phyloP scores from a whole-genome alignment of 2,113 vertebrate species.

The Beaufortia kweichowensis region DNA sequence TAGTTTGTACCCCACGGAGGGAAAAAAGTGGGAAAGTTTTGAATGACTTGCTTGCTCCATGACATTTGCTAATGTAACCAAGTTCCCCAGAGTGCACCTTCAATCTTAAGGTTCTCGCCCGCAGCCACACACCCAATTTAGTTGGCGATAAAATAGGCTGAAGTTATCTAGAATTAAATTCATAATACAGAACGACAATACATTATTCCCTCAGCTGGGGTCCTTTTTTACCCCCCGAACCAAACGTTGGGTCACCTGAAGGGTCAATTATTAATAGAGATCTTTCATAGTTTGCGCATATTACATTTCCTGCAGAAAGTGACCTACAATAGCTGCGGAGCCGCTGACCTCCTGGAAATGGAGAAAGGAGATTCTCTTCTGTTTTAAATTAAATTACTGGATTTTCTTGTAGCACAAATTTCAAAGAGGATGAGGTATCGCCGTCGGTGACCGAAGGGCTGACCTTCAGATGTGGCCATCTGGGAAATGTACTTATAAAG shows the following conservation, averaged over 20 bases:
- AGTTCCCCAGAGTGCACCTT: slow-evolving; percentile 51
- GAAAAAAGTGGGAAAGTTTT: slow-evolving; percentile 33
- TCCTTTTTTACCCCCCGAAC: slow-evolving; percentile 20
- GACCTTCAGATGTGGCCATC: slow-evolving; percentile 44
- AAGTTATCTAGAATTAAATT: slow-evolving; percentile 58
- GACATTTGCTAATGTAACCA: slow-evolving; percentile 58
- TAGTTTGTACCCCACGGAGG: slow-evolving; percentile 9
- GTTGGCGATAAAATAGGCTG: slow-evolving; percentile 53
- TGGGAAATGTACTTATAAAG: slow-evolving; percentile 41
- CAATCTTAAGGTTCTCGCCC: slow-evolving; percentile 57
- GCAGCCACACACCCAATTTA: slow-evolving; percentile 57
- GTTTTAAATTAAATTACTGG: slow-evolving; percentile 55
- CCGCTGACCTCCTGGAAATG: slow-evolving; percentile 42
- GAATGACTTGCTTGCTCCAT: slow-evolving; percentile 46
- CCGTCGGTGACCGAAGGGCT: slow-evolving; percentile 23
- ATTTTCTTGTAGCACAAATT: slow-evolving; percentile 33
- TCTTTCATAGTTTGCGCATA: slow-evolving; percentile 35
- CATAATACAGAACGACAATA: slow-evolving; percentile 54
- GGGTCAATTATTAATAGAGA: slow-evolving; percentile 57
- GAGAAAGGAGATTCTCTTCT: slow-evolving; percentile 41
- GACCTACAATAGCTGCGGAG: slow-evolving; percentile 41
- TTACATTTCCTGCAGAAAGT: slow-evolving; percentile 40
- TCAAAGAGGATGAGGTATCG: slow-evolving; percentile 47
- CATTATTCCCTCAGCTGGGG: slow-evolving; percentile 35
- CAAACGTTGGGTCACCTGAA: slow-evolving; percentile 29